These are phyloP conservation scores for Phortica magna DNA, from an alignment of 2,888 invertebrate species.

Conservation along the genomic window DNA sequence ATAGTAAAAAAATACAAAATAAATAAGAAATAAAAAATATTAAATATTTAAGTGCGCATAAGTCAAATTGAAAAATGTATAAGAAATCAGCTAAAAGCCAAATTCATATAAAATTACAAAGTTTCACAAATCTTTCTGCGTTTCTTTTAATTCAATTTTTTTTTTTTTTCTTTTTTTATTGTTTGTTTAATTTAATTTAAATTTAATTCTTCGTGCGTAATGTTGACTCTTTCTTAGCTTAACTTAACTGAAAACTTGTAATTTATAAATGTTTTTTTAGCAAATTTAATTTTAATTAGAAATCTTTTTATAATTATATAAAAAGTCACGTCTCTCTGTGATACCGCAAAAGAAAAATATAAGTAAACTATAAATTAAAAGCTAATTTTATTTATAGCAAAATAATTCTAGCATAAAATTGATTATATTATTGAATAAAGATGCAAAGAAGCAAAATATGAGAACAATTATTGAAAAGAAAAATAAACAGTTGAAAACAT, in stretches of 20 bases:
- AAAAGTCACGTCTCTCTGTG: slow-evolving; percentile 77
- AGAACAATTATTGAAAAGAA: slow-evolving; percentile 21
- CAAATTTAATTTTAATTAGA: slow-evolving; percentile 8
- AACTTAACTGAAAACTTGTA: not conserved
- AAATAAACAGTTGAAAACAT: not conserved
- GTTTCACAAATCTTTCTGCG: not conserved
- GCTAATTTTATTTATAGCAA: slow-evolving; percentile 68
- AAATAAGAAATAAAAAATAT: not conserved
- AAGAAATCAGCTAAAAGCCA: slow-evolving; percentile 15
- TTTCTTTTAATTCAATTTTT: slow-evolving; percentile 45
- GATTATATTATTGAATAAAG: slow-evolving; percentile 5
- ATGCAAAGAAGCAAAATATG: slow-evolving; percentile 9
- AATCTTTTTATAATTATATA: slow-evolving; percentile 51
- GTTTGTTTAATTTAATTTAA: slow-evolving; percentile 44
- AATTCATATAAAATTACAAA: not conserved
- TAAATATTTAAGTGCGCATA: slow-evolving; percentile 17
- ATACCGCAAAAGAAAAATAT: slow-evolving; percentile 66
- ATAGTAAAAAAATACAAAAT: slow-evolving; percentile 30
- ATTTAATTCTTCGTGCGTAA: slow-evolving; percentile 24
- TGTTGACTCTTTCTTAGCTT: slow-evolving; percentile 13
- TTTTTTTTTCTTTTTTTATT: slow-evolving; percentile 46
- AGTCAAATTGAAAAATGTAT: slow-evolving; percentile 1
- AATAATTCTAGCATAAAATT: slow-evolving; percentile 39
- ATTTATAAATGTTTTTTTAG: slow-evolving; percentile 7
- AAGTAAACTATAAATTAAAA: slow-evolving; percentile 59